Evolutionary conservation across 2,888 invertebrate genomes (phyloP), one percentile per base, ranked within the genome.

Genomic region (Yponomeuta malinellus): DNA sequence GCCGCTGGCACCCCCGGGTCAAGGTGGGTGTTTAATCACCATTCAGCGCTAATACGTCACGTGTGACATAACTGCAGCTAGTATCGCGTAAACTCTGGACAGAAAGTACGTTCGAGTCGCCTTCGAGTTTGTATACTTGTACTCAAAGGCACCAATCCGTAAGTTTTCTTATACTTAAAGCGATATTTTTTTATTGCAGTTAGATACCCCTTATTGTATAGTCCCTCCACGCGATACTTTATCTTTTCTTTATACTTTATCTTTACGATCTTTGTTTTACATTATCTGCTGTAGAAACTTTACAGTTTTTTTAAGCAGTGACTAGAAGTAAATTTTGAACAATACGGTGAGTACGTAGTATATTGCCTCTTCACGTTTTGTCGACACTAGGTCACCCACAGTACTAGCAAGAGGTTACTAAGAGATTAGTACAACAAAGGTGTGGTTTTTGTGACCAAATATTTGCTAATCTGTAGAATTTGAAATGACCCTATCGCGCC

Each of bases 21-120:
- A 89, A 89, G 90, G 90, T 90, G 74, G 71, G 78, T 77, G 70
- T 73, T 73, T 72, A 15, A 59, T 59, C 52, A 59, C 15, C 5
- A 59, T 59, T 59, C 15, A 15, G 52, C 8, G 52, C 52, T 43
- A 12, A 59, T 59, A 59, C 52, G 52, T 59, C 52, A 59, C 52
- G 52, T 59, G 52, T 23, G 64, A 64, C 29, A 64, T 64, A 64
- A 64, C 29, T 10, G 10, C 64, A 29, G 64, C 2, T 6, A 5
- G 15, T 59, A 15, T 15, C 52, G 5, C 3, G 12, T 59, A 15
- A 43, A 43, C 8, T 12, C 15, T 1, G 15, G 3, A 59, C 52
- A 15, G 52, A 52, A 52, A 12, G 15, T 5, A 2, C 15, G 52
- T 15, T 59, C 15, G 52, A 9, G 52, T 15, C 52, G 52, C 15